phyloP scores from a whole-genome alignment of 2,888 invertebrate genomes.

The Podotricha telesiphe region DNA sequence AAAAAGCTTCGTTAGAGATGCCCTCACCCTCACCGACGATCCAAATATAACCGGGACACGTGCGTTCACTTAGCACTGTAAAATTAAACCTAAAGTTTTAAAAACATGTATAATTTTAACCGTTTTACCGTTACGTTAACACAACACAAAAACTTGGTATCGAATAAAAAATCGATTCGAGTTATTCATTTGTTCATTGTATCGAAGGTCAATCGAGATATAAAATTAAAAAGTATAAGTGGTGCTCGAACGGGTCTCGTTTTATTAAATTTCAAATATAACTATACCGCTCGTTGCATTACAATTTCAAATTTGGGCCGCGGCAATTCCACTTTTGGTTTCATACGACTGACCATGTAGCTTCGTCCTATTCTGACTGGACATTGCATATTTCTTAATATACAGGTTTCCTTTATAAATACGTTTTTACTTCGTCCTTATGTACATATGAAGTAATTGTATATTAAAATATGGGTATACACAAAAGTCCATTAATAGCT shows the following conservation, averaged over 20 bases:
- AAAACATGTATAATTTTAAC: slow-evolving; percentile 43
- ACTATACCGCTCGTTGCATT: slow-evolving; percentile 64
- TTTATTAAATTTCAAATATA: slow-evolving; percentile 82
- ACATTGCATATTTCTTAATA: slow-evolving; percentile 18
- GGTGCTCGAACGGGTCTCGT: slow-evolving; percentile 65
- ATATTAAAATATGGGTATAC: not conserved
- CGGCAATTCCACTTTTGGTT: slow-evolving; percentile 61
- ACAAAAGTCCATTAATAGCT: not conserved
- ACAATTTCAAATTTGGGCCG: slow-evolving; percentile 76
- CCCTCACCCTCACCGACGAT: slow-evolving; percentile 56
- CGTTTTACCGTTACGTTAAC: slow-evolving; percentile 44
- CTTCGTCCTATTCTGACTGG: slow-evolving; percentile 22
- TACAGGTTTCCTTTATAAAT: slow-evolving; percentile 25
- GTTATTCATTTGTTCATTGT: slow-evolving; percentile 74
- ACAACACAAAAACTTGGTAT: slow-evolving; percentile 47
- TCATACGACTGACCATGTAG: slow-evolving; percentile 45
- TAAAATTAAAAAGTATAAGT: slow-evolving; percentile 83
- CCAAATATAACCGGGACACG: slow-evolving; percentile 79
- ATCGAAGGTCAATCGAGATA: slow-evolving; percentile 78
- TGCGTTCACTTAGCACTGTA: slow-evolving; percentile 75
- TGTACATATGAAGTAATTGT: not conserved
- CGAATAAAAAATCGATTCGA: slow-evolving; percentile 57
- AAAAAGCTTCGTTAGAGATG: slow-evolving; percentile 77
- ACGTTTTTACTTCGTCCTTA: slow-evolving; percentile 13
- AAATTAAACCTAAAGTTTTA: slow-evolving; percentile 65